These are phyloP conservation scores for Caloenas nicobarica DNA, from an alignment of 2,113 vertebrate genomes.

Conservation along the genomic window DNA sequence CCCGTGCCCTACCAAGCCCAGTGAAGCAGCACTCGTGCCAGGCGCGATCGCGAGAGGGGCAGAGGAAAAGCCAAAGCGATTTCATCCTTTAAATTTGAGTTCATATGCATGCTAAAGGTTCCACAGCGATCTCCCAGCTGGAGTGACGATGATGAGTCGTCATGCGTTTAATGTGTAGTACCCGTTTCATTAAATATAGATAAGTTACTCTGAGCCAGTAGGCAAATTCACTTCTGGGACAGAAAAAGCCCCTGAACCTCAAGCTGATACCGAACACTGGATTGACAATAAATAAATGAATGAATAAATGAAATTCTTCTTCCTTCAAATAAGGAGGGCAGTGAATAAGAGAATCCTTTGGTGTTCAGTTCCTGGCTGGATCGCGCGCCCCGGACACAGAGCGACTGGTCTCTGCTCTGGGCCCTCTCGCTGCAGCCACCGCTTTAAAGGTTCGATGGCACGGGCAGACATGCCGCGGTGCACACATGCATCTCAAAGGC, in stretches of 20 bases:
- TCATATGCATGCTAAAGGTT: background rate
- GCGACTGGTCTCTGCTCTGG: background rate
- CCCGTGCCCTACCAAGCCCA: background rate
- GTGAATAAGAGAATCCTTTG: background rate
- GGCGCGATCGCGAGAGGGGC: background rate
- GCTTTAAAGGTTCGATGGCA: background rate
- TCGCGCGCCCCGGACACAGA: rapidly evolving
- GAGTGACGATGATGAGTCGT: background rate
- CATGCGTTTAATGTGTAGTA: background rate
- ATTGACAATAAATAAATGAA: background rate
- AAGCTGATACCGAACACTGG: background rate
- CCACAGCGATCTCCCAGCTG: background rate
- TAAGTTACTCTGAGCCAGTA: background rate
- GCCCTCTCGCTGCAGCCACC: background rate
- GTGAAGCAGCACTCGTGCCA: background rate
- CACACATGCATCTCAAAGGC: background rate
- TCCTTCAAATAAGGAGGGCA: background rate
- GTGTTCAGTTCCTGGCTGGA: background rate
- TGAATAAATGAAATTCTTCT: background rate
- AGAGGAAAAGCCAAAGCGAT: slow-evolving; percentile 7
- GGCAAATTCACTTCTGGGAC: background rate
- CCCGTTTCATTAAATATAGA: background rate
- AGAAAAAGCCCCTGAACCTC: background rate
- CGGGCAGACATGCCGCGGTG: background rate
- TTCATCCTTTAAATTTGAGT: slow-evolving; percentile 11